These are phyloP conservation scores for Telmatochromis sp. DNA, from an alignment of 2,113 vertebrate species.

Conservation along the genomic window DNA sequence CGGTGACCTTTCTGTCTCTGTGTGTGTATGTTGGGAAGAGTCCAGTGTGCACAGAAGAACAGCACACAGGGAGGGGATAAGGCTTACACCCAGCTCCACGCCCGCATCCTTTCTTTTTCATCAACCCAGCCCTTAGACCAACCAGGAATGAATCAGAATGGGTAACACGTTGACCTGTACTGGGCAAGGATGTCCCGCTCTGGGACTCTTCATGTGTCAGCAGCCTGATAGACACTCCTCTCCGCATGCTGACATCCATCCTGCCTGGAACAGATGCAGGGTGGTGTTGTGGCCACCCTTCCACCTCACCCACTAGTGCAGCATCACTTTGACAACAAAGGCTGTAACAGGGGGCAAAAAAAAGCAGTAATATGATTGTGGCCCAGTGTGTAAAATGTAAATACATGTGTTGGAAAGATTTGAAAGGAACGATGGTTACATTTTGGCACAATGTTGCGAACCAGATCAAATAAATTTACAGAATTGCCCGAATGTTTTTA, in stretches of 20 bases:
- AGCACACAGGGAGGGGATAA: background rate
- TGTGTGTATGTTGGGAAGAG: constrained; percentile 38
- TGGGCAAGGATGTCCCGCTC: constrained; percentile 3
- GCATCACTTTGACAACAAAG: background rate
- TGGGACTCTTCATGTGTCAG: constrained; percentile 56
- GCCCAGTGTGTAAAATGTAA: background rate
- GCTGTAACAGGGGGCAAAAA: background rate
- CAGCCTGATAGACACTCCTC: constrained; percentile 40
- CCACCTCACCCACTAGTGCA: background rate
- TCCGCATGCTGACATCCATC: constrained; percentile 54
- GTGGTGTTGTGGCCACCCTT: background rate
- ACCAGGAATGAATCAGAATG: background rate
- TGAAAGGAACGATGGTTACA: background rate
- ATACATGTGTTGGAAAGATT: background rate
- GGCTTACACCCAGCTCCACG: background rate
- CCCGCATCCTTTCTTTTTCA: constrained; percentile 4
- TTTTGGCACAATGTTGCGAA: background rate
- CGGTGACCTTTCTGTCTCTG: constrained; percentile 46
- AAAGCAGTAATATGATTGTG: background rate
- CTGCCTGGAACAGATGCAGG: constrained; percentile 51
- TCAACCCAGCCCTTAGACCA: background rate
- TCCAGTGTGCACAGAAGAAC: constrained; percentile 32
- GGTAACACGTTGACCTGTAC: constrained; percentile 11
- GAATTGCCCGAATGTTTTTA: background rate
- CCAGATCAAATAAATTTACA: background rate